Base-by-base conservation (phyloP, 2,113 vertebrate species). In the Amblyornis subalaris region DNA sequence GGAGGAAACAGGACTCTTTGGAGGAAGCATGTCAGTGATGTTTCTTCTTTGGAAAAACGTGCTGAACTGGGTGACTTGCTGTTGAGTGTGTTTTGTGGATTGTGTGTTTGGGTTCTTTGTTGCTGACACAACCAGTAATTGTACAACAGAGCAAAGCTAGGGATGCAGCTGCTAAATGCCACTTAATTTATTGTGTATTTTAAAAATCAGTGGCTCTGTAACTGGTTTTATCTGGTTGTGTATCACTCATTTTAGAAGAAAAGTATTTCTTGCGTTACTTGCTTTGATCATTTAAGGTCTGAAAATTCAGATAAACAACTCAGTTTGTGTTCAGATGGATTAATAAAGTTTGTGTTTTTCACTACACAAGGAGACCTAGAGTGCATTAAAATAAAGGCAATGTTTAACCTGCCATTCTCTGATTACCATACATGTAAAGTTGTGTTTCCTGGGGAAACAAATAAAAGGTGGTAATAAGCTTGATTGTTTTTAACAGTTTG, bases 401-500 rank as follows among this genome's bases (percentile, higher is more conserved):
- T 33, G 9, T 69, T 79, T 62, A 48, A 48, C 4, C 40, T 58
- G 8, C 4, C 4, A 15, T 53, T 47, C 25, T 50, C 15, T 86
- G 51, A 44, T 71, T 51, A 62, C 19, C 0, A 0, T 28, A 67
- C 53, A 6, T 38, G 11, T 70, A 18, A 60, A 87, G 28, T 29
- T 88, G 12, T 50, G 14, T 79, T 94, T 88, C 8, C 4, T 33
- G 31, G 14, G 55, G 47, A 60, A 79, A 80, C 4, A 66, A 67
- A 20, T n/a, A 11, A 47, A 91, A 83, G 31, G 35, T 40, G 9
- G 19, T 74, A 80, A 74, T 44, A 48, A 78, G 20, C 35, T 87
- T 96, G n/a, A 61, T 89, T 57, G 17, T 97, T 97, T 25, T 65
- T 83, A 31, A 93, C 95, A 99, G 99, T 89, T 96, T 99, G 54